Evolutionary conservation across 2,888 invertebrate genomes (phyloP), one percentile per base, ranked within the genome.

Genomic region (Platypus cylindrus): DNA sequence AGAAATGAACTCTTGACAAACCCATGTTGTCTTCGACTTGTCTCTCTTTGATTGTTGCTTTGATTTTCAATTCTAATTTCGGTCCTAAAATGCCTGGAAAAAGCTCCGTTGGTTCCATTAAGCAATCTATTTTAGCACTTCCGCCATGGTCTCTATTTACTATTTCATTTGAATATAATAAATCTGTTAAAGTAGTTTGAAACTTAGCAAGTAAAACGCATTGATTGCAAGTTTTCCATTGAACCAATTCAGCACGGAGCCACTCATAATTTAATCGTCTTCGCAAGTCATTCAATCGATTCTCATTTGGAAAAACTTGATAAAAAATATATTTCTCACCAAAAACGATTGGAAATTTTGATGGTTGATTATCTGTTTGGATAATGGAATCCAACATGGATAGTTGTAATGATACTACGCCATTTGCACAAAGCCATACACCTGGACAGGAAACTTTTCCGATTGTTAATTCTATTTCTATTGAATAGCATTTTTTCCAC

Each of bases 381-480:
- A 75, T 71, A 48, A 71, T 73, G 18, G 75, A 75, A 25, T 77
- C 78, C 28, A 86, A 65, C 32, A 78, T 67, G 45, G 69, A 72
- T 22, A 85, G 66, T 42, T 75, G 73, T 16, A 85, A 62, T 5
- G 78, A 77, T 5, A 81, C 70, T 51, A 75, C 72, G n/a, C 85
- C 84, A 58, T 77, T 77, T 41, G 80, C 76, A 51, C 82, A 82
- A 17, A 86, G 62, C 80, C 83, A 85, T 9, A 85, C 84, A 18
- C 86, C 86, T n/a, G 85, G 85, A 57, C 85, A 85, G 36, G 80
- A 75, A 17, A 85, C 71, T 79, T 80, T 68, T 54, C 72, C 68
- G 23, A 74, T 51, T 46, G 68, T 64, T 35, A 74, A 55, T 62
- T 73, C 69, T 36, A 73, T 65, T 48, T 68, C 68, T 38, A 73